Base-by-base conservation (phyloP, 2,113 vertebrate genomes). In the Daboia siamensis region DNA sequence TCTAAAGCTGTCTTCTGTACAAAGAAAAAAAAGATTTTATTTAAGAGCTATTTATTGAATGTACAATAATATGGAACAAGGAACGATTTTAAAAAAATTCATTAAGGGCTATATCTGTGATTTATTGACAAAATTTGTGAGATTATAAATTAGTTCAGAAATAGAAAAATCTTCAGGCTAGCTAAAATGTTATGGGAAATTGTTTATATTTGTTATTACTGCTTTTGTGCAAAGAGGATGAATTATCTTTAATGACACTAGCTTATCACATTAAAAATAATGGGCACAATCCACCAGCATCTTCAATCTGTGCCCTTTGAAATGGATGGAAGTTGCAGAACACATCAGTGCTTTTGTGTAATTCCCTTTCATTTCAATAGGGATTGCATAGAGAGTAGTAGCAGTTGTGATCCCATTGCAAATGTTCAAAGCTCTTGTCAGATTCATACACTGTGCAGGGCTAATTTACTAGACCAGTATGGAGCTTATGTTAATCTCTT, bases 191-290 rank as follows among this genome's bases (percentile, higher is more conserved):
- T 33, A 92, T 84, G 87, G 94, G 94, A 94, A 92, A 93, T 88
- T 95, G 56, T 93, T 95, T 96, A 33, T 26, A 93, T 96, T 94
- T 91, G n/a, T 92, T 96, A 92, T 96, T 95, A 85, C 54, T 90
- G 94, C 87, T 80, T 95, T 96, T 80, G 95, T 94, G 95, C 64
- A 94, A 95, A 94, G 93, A 95, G 95, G 94, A 96, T 94, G 92
- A 93, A 93, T 95, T 94, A 59, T 90, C 39, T 56, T 21, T 92
- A 95, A 91, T 69, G 90, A 23, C 92, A 93, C 24, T 88, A 48
- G 56, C 57, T 54, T 91, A 55, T 80, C 51, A 90, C 39, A 94
- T 64, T 91, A 48, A 94, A 88, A 61, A 90, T 90, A 86, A 44
- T 44, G 88, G 92, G 56, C 88, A 93, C 88, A 93, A 93, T 93